Conservation (phyloP, 2,797 vertebrate genomes). For the Muscicapa striata region DNA sequence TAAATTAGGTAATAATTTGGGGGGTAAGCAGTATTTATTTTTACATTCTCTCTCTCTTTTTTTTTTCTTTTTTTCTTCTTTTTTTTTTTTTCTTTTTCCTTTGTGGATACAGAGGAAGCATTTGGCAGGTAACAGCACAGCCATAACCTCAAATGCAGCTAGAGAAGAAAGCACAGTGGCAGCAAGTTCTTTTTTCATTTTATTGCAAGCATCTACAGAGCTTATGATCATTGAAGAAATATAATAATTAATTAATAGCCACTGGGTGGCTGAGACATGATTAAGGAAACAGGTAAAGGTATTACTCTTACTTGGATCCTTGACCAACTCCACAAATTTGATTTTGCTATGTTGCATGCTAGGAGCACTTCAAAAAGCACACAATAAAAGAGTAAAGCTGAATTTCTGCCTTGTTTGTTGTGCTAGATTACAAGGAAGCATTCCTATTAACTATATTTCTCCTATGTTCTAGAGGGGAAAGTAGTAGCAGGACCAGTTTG, state of each 20-base stretch:
- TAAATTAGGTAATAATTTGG: not conserved
- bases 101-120: not conserved
- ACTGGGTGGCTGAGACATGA: not conserved
- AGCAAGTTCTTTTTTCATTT: not conserved
- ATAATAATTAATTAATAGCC: not conserved
- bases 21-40: not conserved
- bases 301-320: not conserved
- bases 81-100: not conserved
- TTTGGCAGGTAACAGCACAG: not conserved
- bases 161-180: not conserved
- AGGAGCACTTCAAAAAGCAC: not conserved
- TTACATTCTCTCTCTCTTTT: not conserved
- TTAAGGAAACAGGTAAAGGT: not conserved
- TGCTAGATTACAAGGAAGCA: not conserved
- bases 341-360: not conserved
- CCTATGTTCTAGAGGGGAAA: not conserved
- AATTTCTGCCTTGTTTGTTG: not conserved
- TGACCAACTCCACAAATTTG: not conserved
- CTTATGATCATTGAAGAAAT: not conserved
- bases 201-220: not conserved
- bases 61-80: not conserved
- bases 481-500: not conserved
- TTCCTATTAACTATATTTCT: not conserved
- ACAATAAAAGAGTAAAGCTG: not conserved
- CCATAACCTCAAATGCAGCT: not conserved